Base-by-base conservation (phyloP, 2,888 invertebrate genomes). In the Allygus modestus region DNA sequence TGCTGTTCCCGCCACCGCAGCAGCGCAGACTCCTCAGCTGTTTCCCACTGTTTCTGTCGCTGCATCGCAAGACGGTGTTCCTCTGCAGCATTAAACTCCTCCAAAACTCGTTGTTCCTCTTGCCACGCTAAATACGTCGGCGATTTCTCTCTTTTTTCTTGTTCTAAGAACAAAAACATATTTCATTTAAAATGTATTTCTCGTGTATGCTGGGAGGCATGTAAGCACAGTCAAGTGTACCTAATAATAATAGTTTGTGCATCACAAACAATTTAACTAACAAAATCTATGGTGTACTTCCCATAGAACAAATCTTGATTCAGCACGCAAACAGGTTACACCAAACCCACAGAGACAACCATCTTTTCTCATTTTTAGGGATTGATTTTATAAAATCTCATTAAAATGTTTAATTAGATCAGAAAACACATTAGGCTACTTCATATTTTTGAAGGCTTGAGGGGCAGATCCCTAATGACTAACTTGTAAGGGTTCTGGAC, bases 31-130 rank as follows among this genome's bases (percentile, higher is more conserved):
- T 88, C 89, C 90, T 96, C 96, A 23, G 93, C 93, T 87, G 92
- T 91, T 31, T 94, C 87, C 96, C 96, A 97, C 87, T 92, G 92
- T 82, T 91, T 91, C 89, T 96, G 93, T 87, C 92, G 92, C 88
- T 92, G 91, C 58, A 91, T 90, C 87, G 92, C 93, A 82, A 92
- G 90, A 81, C 91, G 90, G 88, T 92, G 91, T 88, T 94, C 94
- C 86, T 92, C 92, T 88, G 92, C 91, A 85, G 91, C 89, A 88
- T 92, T 91, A 88, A 93, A 92, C 83, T 90, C 88, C 86, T 94
- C 93, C 0, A 93, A 88, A 28, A 90, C 90, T 84, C 92, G 89
- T 88, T 94, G 92, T 86, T 93, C 91, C 82, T 91, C 89, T 12
- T 92, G 77, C 92, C 92, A 93, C 69, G 90, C 88, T 87, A 91